Conservation (phyloP, 2,888 invertebrate genomes). For the Oxyscelio sp. region DNA sequence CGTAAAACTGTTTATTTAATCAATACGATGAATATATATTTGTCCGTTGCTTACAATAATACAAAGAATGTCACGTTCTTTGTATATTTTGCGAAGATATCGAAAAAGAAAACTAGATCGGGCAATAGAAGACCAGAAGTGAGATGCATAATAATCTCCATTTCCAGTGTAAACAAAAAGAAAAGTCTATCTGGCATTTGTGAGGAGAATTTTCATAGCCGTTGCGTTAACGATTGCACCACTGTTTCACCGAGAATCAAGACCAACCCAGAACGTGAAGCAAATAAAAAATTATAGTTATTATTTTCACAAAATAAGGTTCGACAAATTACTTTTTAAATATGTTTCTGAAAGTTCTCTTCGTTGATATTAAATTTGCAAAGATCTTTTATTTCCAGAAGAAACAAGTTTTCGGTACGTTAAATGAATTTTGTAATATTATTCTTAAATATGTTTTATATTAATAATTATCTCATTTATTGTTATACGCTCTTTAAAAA, state of each 20-base stretch:
- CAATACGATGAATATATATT: slow-evolving; percentile 52
- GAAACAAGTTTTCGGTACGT: background rate
- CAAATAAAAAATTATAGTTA: slow-evolving; percentile 31
- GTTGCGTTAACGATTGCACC: slow-evolving; percentile 15
- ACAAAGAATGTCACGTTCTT: slow-evolving; percentile 46
- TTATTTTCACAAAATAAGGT: slow-evolving; percentile 22
- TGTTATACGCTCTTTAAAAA: no score
- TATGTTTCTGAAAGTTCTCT: slow-evolving; percentile 13
- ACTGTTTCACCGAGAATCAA: background rate
- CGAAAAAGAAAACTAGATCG: slow-evolving; percentile 17
- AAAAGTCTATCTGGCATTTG: slow-evolving; percentile 38
- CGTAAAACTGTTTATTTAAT: slow-evolving; percentile 20
- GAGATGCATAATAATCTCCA: slow-evolving; percentile 39
- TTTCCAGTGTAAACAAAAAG: slow-evolving; percentile 14
- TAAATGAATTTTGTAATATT: no score
- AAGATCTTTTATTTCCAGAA: slow-evolving; percentile 10
- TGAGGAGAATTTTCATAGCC: slow-evolving; percentile 34
- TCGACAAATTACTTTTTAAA: slow-evolving; percentile 14
- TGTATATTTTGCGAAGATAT: slow-evolving; percentile 41
- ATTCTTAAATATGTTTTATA: no score
- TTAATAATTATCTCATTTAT: no score
- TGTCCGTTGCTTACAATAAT: slow-evolving; percentile 31
- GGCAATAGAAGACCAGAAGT: background rate
- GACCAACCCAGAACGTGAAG: slow-evolving; percentile 16
- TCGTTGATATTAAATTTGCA: slow-evolving; percentile 12